Conservation (phyloP, 2,113 vertebrate genomes). For the Indri indri region DNA sequence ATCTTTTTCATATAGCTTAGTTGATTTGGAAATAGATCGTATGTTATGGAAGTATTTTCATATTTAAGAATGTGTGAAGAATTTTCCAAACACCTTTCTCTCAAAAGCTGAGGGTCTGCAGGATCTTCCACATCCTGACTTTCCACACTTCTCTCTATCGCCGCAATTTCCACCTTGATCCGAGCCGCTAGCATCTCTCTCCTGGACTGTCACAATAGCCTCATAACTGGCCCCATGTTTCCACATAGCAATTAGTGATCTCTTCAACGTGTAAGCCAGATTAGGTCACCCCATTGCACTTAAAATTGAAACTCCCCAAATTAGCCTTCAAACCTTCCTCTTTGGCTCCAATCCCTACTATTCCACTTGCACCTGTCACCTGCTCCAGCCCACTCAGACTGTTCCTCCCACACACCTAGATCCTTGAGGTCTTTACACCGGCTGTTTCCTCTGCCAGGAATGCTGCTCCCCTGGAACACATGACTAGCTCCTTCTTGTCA, state of each 20-base stretch:
- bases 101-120: not conserved
- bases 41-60: not conserved
- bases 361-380: not conserved
- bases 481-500: not conserved
- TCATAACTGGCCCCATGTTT: not conserved
- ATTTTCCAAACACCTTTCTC: not conserved
- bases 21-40: not conserved
- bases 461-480: not conserved
- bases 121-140: not conserved
- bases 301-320: not conserved
- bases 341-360: not conserved
- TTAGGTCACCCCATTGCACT: not conserved
- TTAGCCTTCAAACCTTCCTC: not conserved
- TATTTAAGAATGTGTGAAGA: not conserved
- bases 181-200: not conserved
- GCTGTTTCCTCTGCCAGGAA: not conserved
- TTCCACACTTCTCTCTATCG: not conserved
- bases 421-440: not conserved
- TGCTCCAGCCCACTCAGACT: not conserved
- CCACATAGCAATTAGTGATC: not conserved
- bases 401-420: not conserved
- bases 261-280: not conserved
- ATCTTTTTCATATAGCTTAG: not conserved
- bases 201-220: not conserved
- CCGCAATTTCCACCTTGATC: not conserved